phyloP scores from a whole-genome alignment of 2,797 vertebrate genomes.

The Melanotaenia maccullochi region DNA sequence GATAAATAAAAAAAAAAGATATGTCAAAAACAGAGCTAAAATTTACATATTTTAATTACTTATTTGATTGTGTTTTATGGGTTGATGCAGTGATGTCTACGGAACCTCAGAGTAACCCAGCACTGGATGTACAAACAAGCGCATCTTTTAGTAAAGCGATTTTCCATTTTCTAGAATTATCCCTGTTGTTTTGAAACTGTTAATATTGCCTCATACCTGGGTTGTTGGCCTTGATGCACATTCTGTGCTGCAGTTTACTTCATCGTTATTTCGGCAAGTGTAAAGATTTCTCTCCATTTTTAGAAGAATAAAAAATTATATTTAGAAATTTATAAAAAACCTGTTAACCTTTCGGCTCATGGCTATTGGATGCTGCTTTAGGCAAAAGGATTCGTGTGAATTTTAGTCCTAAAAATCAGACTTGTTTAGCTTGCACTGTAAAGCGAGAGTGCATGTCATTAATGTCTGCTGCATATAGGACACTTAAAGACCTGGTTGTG shows the following conservation, averaged over 20 bases:
- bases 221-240: neutral
- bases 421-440: neutral
- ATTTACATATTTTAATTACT: neutral
- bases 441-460: neutral
- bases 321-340: neutral
- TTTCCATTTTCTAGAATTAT: neutral
- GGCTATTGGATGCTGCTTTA: neutral
- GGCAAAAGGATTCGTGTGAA: neutral
- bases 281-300: conserved; percentile 1
- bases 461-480: neutral
- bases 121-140: neutral
- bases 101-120: conserved; percentile 9
- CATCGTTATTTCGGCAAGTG: neutral
- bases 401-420: neutral
- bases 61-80: conserved; percentile 7
- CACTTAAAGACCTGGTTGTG: neutral
- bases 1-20: neutral
- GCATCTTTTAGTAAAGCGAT: neutral
- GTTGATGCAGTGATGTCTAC: neutral
- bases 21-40: neutral
- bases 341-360: neutral
- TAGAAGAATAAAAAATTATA: conserved; percentile 11
- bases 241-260: neutral
- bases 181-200: neutral
- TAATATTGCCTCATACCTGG: neutral